Evolutionary conservation across 2,888 invertebrate species (phyloP).

Genomic region (Drosophila borealis): DNA sequence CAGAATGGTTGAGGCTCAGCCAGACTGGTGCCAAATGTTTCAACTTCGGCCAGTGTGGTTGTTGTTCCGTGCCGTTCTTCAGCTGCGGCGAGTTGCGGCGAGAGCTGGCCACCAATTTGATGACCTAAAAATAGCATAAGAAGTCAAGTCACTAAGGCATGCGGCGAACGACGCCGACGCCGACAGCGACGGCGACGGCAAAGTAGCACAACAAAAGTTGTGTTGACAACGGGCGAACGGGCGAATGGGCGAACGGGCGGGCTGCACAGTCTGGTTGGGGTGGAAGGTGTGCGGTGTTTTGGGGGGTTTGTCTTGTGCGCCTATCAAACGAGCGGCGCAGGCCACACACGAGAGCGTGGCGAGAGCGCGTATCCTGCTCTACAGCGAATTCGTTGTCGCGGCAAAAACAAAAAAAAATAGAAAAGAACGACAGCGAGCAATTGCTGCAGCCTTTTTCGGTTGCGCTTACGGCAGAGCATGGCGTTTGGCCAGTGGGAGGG

Average conservation of each 20-base stretch:
- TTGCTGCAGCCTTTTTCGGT: slow-evolving; percentile 36
- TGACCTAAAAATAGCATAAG: slow-evolving; percentile 80
- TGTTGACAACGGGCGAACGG: slow-evolving; percentile 73
- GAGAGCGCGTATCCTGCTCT: slow-evolving; percentile 43
- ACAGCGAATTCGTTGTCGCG: slow-evolving; percentile 48
- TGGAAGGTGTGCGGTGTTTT: background rate
- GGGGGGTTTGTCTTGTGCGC: slow-evolving; percentile 21
- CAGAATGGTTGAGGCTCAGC: slow-evolving; percentile 58
- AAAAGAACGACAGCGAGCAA: slow-evolving; percentile 19
- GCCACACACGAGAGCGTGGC: slow-evolving; percentile 16
- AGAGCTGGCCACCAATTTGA: slow-evolving; percentile 65
- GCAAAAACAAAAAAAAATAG: slow-evolving; percentile 8
- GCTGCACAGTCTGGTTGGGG: background rate
- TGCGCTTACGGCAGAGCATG: slow-evolving; percentile 10
- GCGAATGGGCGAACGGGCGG: slow-evolving; percentile 4
- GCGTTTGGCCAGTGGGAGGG: background rate
- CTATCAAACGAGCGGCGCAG: slow-evolving; percentile 30
- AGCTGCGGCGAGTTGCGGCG: slow-evolving; percentile 33
- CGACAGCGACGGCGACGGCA: slow-evolving; percentile 29
- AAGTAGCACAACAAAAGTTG: slow-evolving; percentile 79
- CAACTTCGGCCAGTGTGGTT: slow-evolving; percentile 25
- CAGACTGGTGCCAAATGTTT: slow-evolving; percentile 68
- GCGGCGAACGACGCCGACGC: slow-evolving; percentile 56
- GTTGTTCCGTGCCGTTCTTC: slow-evolving; percentile 20
- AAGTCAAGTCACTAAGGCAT: slow-evolving; percentile 69